Base-by-base conservation (phyloP, 1,140 invertebrate genomes). In the Macrotrachela quadricornifera region DNA sequence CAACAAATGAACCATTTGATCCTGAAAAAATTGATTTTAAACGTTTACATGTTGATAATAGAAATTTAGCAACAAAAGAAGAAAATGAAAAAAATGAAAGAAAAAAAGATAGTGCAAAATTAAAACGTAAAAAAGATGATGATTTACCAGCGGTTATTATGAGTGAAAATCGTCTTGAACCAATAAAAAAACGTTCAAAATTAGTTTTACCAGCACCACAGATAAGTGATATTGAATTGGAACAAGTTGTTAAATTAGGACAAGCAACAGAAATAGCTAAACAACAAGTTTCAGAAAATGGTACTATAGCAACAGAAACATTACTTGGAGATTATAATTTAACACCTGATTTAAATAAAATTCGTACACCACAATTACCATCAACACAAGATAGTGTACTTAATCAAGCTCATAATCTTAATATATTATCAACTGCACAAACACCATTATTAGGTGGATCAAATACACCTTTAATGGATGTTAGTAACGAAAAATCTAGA, bases 331-430 rank as follows among this genome's bases (percentile, higher is more conserved):
- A 48, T 17, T 52, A 52, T 37, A 36, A 56, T 21, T 12, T 52
- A n/a, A 58, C 64, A 76, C 78, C 65, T 68, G 68, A 76, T 12
- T 74, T 78, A 14, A 75, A 78, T 38, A 68, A 67, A 46, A 59
- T 77, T 0, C 63, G 78, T n/a, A 92, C 88, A 10, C 83, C 87
- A 9, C 74, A 87, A 53, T 92, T 87, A 1, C 85, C 87, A 0
- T 80, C 82, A 21, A 55, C 58, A 13, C 63, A 73, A 42, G 82
- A 85, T 61, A 72, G 71, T 45, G 73, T 80, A 56, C 58, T 78
- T 16, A 78, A 91, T 77, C 91, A 96, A 72, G 90, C 91, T 0
- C 88, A 96, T 67, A 95, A 96, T 68, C 82, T 97, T 52, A 92
- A 97, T 82, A 91, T 91, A 6, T 67, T 97, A 8, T 86, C 84